phyloP scores from a whole-genome alignment of 2,888 invertebrate genomes.

The Teleogryllus oceanicus region DNA sequence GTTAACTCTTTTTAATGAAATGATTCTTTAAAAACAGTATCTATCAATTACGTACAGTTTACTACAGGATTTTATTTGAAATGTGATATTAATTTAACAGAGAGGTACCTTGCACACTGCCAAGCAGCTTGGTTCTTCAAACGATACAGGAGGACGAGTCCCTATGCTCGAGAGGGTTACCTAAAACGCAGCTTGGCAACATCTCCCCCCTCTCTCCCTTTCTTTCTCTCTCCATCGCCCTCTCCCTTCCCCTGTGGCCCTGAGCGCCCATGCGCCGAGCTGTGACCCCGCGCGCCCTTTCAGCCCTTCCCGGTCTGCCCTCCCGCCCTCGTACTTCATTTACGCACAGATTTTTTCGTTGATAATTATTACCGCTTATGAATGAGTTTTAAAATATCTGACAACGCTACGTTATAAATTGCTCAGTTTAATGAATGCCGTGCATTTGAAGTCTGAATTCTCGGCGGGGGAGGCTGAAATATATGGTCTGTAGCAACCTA shows the following conservation, averaged over 20 bases:
- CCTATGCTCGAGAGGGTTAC: too few species aligned
- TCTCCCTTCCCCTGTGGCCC: neutral
- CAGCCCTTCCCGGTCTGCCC: neutral
- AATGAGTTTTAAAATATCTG: constrained; percentile 18
- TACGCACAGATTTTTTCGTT: constrained; percentile 1
- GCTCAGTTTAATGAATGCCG: constrained; percentile 7
- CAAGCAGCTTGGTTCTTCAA: too few species aligned
- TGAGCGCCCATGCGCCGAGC: neutral
- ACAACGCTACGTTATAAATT: constrained; percentile 1
- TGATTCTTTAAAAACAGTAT: too few species aligned
- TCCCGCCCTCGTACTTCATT: neutral
- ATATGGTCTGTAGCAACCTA: neutral
- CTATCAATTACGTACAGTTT: too few species aligned
- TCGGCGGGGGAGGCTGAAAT: neutral
- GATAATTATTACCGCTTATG: neutral
- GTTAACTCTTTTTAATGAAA: too few species aligned
- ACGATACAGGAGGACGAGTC: too few species aligned
- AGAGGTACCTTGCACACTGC: too few species aligned
- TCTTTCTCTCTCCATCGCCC: neutral
- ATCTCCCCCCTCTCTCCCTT: too few species aligned
- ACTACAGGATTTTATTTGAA: too few species aligned
- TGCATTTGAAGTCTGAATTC: neutral
- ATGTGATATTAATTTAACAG: too few species aligned
- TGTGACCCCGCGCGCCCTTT: neutral
- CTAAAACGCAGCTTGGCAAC: too few species aligned